Evolutionary conservation across 2,113 vertebrate species (phyloP).

Genomic region (Pycnonotus jocosus): DNA sequence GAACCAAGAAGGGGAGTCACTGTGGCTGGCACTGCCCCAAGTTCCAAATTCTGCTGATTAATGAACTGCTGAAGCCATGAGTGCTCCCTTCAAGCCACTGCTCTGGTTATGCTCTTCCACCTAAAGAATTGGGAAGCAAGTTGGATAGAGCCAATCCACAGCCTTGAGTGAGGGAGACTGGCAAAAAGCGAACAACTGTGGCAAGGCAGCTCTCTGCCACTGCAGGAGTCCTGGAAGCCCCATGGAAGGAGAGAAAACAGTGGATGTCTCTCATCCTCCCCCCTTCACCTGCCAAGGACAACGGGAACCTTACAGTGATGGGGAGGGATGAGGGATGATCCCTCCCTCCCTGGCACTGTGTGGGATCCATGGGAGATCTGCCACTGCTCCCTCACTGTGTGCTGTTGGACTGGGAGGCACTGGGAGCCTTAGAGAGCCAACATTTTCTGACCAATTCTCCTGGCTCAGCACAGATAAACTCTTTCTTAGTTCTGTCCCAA

Average conservation of each 20-base stretch:
- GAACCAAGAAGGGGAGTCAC: neutral
- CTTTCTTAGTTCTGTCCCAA: neutral
- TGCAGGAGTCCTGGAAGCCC: neutral
- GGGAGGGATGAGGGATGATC: neutral
- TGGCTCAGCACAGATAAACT: neutral
- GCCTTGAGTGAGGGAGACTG: neutral
- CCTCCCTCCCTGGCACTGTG: neutral
- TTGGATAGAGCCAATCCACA: neutral
- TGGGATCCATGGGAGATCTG: neutral
- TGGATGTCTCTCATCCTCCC: neutral
- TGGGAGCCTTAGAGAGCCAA: neutral
- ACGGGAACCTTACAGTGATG: rapidly evolving
- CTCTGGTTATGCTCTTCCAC: neutral
- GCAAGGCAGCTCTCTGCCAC: neutral
- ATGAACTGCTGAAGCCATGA: neutral
- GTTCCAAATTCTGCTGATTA: neutral
- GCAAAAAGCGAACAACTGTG: neutral
- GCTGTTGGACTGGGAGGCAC: neutral
- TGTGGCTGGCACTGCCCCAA: neutral
- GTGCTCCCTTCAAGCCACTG: neutral
- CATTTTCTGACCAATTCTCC: neutral
- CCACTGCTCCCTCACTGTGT: neutral
- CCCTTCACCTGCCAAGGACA: rapidly evolving
- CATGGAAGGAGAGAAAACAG: neutral
- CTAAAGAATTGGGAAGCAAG: neutral